Percentiles rank a stretch among this genome's conserved stretches.
These are phyloP conservation scores for Florisuga fusca DNA, from an alignment of 2,797 vertebrate species.

Conservation along the genomic window DNA sequence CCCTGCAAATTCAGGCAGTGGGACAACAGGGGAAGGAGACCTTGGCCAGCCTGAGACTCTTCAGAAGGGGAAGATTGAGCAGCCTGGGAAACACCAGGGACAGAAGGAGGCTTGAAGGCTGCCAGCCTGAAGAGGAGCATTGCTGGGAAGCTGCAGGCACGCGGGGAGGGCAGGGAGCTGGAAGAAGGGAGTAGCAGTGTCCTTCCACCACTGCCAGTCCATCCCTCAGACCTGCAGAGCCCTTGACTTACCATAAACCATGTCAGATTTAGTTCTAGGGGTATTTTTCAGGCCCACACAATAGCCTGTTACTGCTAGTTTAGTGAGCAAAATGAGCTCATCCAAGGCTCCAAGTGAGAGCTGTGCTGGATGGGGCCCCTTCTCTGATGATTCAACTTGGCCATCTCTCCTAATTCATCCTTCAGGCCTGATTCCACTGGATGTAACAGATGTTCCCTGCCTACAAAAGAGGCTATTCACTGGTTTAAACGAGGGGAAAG, in stretches of 20 bases:
- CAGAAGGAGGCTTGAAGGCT: background rate
- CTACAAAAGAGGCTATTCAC: background rate
- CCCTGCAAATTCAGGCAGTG: rapidly evolving
- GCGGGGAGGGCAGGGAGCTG: rapidly evolving
- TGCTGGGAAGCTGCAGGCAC: background rate
- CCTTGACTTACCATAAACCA: background rate
- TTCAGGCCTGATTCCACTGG: background rate
- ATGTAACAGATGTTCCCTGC: slow-evolving; percentile 1
- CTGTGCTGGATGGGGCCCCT: background rate
- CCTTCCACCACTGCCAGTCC: background rate
- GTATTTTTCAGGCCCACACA: background rate
- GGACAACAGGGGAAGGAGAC: background rate
- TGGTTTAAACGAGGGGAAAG: background rate
- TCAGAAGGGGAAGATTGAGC: background rate
- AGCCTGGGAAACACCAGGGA: background rate
- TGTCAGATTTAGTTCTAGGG: rapidly evolving
- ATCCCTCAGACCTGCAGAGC: background rate
- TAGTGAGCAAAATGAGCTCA: background rate
- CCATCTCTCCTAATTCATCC: background rate
- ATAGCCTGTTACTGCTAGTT: background rate
- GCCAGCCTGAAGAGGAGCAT: background rate
- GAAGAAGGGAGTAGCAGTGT: rapidly evolving
- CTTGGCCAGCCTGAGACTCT: background rate
- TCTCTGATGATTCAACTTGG: background rate
- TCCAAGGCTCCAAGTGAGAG: rapidly evolving